phyloP scores from a whole-genome alignment of 2,888 invertebrate species.

The Erebia aethiops region DNA sequence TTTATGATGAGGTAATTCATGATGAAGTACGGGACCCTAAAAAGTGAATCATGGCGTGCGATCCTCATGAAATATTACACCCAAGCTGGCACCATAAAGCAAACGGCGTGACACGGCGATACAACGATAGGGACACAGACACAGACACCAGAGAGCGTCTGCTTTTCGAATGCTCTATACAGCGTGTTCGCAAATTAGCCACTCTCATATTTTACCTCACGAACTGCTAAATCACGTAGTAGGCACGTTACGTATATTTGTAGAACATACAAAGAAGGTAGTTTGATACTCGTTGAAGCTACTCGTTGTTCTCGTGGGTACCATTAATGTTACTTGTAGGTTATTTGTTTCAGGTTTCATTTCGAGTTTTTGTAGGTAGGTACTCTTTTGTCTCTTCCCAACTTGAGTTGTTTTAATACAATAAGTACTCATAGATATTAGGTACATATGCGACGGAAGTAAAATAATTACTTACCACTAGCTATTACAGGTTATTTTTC shows the following conservation, averaged over 20 bases:
- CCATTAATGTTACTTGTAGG: background rate
- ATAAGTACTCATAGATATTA: no score
- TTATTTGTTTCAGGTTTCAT: background rate
- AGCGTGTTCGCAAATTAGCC: slow-evolving; percentile 55
- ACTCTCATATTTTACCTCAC: background rate
- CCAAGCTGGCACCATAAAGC: slow-evolving; percentile 81
- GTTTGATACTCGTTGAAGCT: background rate
- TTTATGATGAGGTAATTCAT: no score
- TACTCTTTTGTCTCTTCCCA: no score
- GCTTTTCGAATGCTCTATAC: slow-evolving; percentile 56
- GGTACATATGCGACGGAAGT: no score
- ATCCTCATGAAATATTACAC: slow-evolving; percentile 82
- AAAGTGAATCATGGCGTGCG: slow-evolving; percentile 83
- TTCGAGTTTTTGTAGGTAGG: background rate
- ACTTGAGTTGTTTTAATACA: no score
- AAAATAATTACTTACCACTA: no score
- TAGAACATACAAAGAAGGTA: background rate
- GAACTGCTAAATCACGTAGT: background rate
- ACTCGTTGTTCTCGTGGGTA: background rate
- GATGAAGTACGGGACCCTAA: slow-evolving; percentile 41
- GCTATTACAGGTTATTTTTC: no score
- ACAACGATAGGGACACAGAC: slow-evolving; percentile 81
- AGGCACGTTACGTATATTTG: background rate
- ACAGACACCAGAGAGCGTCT: slow-evolving; percentile 77
- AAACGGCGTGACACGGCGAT: slow-evolving; percentile 81